Conservation (phyloP, 2,888 invertebrate species). For the Rutpela maculata region DNA sequence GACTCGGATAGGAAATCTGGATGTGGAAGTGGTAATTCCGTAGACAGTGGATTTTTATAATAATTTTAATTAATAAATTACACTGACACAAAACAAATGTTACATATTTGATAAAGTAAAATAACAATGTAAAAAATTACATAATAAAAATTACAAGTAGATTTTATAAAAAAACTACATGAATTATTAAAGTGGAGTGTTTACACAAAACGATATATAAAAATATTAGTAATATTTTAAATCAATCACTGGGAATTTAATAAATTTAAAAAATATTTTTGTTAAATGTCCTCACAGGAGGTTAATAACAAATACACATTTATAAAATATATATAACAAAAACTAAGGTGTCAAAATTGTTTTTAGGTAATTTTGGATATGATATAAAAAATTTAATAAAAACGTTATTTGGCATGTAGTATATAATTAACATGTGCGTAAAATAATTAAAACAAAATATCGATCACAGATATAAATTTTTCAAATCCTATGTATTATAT, state of each 20-base stretch:
- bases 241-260: conserved; percentile 8
- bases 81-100: conserved; percentile 37
- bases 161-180: neutral
- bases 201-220: conserved; percentile 14
- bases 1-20: too few relatives aligned
- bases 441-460: conserved; percentile 35
- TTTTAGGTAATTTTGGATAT: conserved; percentile 5
- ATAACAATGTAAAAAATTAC: conserved; percentile 32
- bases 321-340: neutral
- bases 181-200: neutral
- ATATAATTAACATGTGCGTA: conserved; percentile 30
- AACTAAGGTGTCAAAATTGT: conserved; percentile 19
- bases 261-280: neutral
- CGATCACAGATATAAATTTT: conserved; percentile 42
- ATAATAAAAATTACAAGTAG: conserved; percentile 22
- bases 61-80: conserved; percentile 37
- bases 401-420: conserved; percentile 27
- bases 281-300: neutral
- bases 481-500: conserved; percentile 41
- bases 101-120: conserved; percentile 22
- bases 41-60: too few relatives aligned
- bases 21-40: too few relatives aligned
- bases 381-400: conserved; percentile 23
- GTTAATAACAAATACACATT: neutral
- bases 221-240: neutral